Percentiles rank a stretch among this genome's conserved stretches.
These are phyloP conservation scores for Bubalus kerabau DNA, from an alignment of 2,113 vertebrate species.

Conservation along the genomic window DNA sequence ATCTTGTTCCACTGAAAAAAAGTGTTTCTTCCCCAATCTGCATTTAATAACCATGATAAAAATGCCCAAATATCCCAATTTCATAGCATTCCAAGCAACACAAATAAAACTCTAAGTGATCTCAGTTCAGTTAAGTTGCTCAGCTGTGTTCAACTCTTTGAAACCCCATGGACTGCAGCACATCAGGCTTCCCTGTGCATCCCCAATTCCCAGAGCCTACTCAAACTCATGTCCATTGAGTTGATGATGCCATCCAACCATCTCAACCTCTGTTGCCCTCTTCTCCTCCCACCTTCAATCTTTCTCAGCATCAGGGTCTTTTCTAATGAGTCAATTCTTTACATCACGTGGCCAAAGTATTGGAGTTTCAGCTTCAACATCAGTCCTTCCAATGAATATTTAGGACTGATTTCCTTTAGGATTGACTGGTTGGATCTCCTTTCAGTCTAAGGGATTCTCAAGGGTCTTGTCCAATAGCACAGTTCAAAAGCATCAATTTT, in stretches of 20 bases:
- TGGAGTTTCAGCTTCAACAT: background rate
- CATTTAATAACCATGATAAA: slow-evolving; percentile 11
- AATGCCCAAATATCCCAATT: background rate
- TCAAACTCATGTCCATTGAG: background rate
- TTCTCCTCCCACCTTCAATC: background rate
- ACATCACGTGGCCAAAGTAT: fast-evolving
- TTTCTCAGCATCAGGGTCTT: background rate
- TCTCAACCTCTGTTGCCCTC: fast-evolving
- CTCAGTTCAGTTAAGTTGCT: background rate
- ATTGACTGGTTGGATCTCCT: background rate
- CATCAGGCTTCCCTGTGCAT: background rate
- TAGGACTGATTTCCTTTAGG: background rate
- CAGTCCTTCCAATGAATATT: background rate
- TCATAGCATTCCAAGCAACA: background rate
- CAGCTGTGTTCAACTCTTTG: background rate
- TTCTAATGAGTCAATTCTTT: background rate
- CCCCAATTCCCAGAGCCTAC: background rate
- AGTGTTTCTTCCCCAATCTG: background rate
- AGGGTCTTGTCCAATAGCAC: background rate
- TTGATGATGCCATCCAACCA: background rate
- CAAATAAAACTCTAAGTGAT: background rate
- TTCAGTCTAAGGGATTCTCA: background rate
- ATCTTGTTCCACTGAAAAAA: background rate
- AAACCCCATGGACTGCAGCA: background rate
- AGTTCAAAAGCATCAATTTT: background rate